A percentile compares a stretch with the other conserved stretches of the same genome.
Conservation (phyloP, 2,113 vertebrate species). For the Triplophysa siluroides region DNA sequence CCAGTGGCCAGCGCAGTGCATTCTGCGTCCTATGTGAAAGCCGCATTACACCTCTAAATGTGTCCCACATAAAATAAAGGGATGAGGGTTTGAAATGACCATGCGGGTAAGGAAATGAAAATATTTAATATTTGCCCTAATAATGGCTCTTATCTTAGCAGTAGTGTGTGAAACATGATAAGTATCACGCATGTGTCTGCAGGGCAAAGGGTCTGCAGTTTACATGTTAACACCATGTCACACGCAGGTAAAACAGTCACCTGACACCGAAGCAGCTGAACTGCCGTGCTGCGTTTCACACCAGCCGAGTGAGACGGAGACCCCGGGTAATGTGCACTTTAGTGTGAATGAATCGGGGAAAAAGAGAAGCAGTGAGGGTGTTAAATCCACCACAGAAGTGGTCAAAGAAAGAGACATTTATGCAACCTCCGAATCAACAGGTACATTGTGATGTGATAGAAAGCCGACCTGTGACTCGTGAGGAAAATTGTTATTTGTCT, state of each 20-base stretch:
- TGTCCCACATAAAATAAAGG: too few relatives aligned
- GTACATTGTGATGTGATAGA: not conserved
- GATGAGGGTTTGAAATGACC: too few relatives aligned
- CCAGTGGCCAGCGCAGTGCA: too few relatives aligned
- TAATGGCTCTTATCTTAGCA: not conserved
- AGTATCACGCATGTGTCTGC: not conserved
- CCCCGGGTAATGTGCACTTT: not conserved
- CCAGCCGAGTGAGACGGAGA: not conserved
- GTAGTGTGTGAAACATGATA: not conserved
- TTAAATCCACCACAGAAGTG: slow-evolving; percentile 15
- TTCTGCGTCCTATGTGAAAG: too few relatives aligned
- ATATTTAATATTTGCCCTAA: not conserved
- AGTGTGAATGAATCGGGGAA: slow-evolving; percentile 17
- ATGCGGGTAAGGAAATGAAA: not conserved
- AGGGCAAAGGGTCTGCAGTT: not conserved
- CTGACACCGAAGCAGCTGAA: not conserved
- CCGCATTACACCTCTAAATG: too few relatives aligned
- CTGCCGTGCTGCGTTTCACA: slow-evolving; percentile 11
- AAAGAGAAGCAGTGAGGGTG: not conserved
- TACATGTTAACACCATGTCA: not conserved
- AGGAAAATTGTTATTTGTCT: not conserved
- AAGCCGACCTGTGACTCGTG: not conserved
- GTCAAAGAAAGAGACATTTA: not conserved
- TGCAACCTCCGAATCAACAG: not conserved
- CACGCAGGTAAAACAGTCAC: not conserved